A percentile compares a stretch with the other conserved stretches of the same genome.
These are phyloP conservation scores for Thalassaphorura encarpata DNA, from an alignment of 1,140 invertebrate species.

Conservation along the genomic window DNA sequence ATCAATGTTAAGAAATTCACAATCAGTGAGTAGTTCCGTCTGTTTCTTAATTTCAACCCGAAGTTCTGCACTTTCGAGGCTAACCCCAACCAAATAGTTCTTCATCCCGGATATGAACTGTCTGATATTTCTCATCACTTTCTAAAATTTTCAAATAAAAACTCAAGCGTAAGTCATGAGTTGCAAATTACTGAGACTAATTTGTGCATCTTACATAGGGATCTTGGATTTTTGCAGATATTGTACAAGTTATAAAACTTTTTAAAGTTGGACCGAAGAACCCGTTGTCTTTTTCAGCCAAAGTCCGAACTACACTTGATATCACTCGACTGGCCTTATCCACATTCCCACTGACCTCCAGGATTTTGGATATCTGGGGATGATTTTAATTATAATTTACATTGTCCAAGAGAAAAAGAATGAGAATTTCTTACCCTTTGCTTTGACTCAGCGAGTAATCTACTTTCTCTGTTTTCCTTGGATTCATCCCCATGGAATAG, in stretches of 20 bases:
- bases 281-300: constrained; percentile 25
- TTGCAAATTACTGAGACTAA: not conserved
- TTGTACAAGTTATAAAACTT: constrained; percentile 30
- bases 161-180: not conserved
- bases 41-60: constrained; percentile 29
- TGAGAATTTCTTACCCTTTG: constrained; percentile 8
- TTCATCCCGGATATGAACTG: constrained; percentile 32
- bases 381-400: not conserved
- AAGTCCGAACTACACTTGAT: constrained; percentile 18
- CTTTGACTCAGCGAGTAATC: constrained; percentile 10
- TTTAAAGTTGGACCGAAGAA: constrained; percentile 32
- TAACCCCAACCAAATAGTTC: constrained; percentile 28
- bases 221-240: constrained; percentile 29
- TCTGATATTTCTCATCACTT: constrained; percentile 30
- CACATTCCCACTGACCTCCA: constrained; percentile 28
- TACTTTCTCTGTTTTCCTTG: constrained; percentile 5
- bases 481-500: constrained; percentile 10
- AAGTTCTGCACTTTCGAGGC: constrained; percentile 23
- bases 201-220: constrained; percentile 22
- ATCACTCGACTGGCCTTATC: constrained; percentile 26
- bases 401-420: not conserved
- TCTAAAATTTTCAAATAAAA: constrained; percentile 15
- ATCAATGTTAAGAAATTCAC: constrained; percentile 31
- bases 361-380: constrained; percentile 26
- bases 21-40: constrained; percentile 26